Evolutionary conservation across 2,113 vertebrate species (phyloP), one percentile per base, ranked within the genome.

Genomic region (Montifringilla adamsi): DNA sequence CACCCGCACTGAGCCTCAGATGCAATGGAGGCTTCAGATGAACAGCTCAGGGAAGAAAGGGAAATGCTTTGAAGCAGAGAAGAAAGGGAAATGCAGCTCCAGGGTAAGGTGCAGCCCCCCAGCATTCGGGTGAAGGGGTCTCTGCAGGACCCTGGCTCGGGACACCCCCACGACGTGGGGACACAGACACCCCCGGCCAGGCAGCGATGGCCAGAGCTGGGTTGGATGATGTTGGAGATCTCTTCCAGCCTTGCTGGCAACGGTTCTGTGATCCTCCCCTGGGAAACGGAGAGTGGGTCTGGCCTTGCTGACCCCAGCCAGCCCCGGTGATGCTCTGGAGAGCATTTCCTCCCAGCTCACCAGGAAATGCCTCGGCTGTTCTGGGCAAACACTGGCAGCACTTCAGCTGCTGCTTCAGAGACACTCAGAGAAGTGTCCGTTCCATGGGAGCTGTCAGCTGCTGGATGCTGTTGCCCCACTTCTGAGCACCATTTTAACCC

Each of bases 221-320:
- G 2, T 10, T 33, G 33, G 49, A 4, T 27, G 23, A 15, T 8
- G n/a, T 8, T 35, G 75, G 47, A 31, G n/a, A 15, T 9, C 30
- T 49, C 68, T 53, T 63, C 49, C 66, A 47, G 0, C 58, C 19
- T 41, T 10, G 11, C 7, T 55, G 30, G 10, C 16, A 11, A 31
- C 1, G 41, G 53, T 30, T 41, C n/a, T 16, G 0, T 24, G 19
- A n/a, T 5, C 5, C 30, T 68, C 18, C 4, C 4, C 3, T 16
- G 52, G 41, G 13, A 27, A 10, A 41, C 21, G 30, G 41, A 30
- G 49, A 21, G 31, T 8, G 10, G 21, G 16, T 6, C 24, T 22
- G 43, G 35, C 39, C 13, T 5, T 19, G 79, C 26, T 35, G 19
- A 9, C 9, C 62, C 39, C 2, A 46, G 8, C 7, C 73, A 56